phyloP scores from a whole-genome alignment of 1,140 invertebrate species.

The Drosophila santomea region DNA sequence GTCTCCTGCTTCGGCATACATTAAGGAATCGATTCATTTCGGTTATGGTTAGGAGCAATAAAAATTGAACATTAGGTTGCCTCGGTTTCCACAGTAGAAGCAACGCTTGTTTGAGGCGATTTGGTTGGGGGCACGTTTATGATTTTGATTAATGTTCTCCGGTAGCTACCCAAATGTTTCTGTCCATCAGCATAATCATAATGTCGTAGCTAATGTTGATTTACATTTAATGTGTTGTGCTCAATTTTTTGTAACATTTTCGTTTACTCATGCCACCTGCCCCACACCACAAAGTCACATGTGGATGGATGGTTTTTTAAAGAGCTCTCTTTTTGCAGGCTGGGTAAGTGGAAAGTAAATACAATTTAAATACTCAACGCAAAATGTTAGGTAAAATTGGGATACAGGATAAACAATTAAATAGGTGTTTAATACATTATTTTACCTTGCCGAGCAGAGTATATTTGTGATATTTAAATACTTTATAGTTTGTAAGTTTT shows the following conservation, averaged over 20 bases:
- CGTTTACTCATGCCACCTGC: conserved; percentile 31
- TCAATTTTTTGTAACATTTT: conserved; percentile 67
- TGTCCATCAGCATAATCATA: conserved; percentile 71
- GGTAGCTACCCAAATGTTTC: conserved; percentile 68
- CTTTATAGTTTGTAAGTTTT: no score
- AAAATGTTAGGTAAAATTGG: background rate
- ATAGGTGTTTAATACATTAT: no score
- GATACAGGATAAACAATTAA: no score
- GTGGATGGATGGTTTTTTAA: conserved; percentile 35
- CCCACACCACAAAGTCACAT: conserved; percentile 9
- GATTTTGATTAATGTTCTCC: conserved; percentile 77
- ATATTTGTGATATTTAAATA: no score
- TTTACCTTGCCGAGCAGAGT: no score
- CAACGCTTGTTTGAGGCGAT: conserved; percentile 11
- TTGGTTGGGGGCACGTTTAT: conserved; percentile 56
- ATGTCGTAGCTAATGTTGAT: conserved; percentile 69
- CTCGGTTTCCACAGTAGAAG: conserved; percentile 1
- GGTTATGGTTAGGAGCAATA: conserved; percentile 64
- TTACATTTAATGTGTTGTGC: conserved; percentile 79
- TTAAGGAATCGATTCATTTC: conserved; percentile 74
- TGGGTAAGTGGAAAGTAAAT: background rate
- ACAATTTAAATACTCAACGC: background rate
- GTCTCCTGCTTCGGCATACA: conserved; percentile 55
- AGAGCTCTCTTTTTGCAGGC: conserved; percentile 19
- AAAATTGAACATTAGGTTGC: conserved; percentile 76